A percentile compares a stretch with the other conserved stretches of the same genome.
Conservation (phyloP, 2,888 invertebrate species). For the Notodonta dromedarius region DNA sequence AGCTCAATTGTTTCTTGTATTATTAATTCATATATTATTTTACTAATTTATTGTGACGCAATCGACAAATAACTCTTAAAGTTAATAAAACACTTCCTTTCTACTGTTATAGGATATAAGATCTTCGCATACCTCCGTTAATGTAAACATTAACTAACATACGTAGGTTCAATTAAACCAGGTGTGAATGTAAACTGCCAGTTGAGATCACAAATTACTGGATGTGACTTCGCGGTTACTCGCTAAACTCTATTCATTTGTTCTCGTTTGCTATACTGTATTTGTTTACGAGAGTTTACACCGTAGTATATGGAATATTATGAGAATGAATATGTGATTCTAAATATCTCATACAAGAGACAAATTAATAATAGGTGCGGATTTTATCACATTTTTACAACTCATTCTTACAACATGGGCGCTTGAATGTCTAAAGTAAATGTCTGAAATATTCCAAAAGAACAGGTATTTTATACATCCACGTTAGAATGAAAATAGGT, state of each 20-base stretch:
- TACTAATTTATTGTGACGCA: too few relatives aligned
- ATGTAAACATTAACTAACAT: conserved; percentile 22
- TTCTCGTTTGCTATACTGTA: conserved; percentile 58
- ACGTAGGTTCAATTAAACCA: conserved; percentile 47
- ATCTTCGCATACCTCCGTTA: conserved; percentile 1
- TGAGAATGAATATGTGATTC: background rate
- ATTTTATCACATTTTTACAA: too few relatives aligned
- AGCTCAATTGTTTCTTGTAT: too few relatives aligned
- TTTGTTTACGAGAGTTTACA: conserved; percentile 50
- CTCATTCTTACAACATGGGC: too few relatives aligned
- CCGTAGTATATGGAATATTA: conserved; percentile 27
- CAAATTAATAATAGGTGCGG: too few relatives aligned
- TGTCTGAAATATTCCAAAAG: too few relatives aligned
- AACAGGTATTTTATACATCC: too few relatives aligned
- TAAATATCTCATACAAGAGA: too few relatives aligned
- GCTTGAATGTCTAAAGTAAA: too few relatives aligned
- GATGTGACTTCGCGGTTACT: conserved; percentile 60
- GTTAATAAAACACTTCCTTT: background rate
- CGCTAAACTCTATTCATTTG: conserved; percentile 66
- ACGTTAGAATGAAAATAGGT: too few relatives aligned
- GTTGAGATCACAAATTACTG: conserved; percentile 63
- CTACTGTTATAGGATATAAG: background rate
- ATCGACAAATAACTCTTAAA: too few relatives aligned
- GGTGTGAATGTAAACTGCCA: conserved; percentile 46
- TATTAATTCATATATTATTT: too few relatives aligned